A percentile compares a stretch with the other conserved stretches of the same genome.
Conservation (phyloP, 2,113 vertebrate species). For the Oophaga pumilio region DNA sequence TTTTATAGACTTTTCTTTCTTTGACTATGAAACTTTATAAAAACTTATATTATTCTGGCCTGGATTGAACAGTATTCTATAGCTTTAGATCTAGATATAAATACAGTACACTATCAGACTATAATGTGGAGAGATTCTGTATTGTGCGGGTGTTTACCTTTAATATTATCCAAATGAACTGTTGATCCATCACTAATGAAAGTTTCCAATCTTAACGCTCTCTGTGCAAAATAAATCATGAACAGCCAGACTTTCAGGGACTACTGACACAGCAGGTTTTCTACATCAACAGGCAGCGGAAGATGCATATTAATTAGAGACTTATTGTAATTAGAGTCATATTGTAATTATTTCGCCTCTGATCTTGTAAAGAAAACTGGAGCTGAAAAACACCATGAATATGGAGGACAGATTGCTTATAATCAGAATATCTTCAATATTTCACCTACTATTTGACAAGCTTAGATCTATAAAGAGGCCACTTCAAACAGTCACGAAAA, state of each 20-base stretch:
- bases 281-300: slow-evolving; percentile 20
- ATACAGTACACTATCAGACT: not conserved
- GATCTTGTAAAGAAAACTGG: slow-evolving; percentile 2
- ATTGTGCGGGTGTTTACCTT: not conserved
- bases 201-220: slow-evolving; percentile 4
- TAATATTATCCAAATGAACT: slow-evolving; percentile 11
- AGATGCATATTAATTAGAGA: slow-evolving; percentile 24
- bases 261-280: slow-evolving; percentile 29
- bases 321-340: slow-evolving; percentile 14
- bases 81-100: not conserved
- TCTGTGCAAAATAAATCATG: not conserved
- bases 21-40: not conserved
- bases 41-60: not conserved
- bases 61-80: not conserved
- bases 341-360: slow-evolving; percentile 8
- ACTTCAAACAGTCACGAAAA: not conserved
- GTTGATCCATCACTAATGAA: slow-evolving; percentile 25
- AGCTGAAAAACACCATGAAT: not conserved
- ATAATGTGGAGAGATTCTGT: not conserved
- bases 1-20: not conserved
- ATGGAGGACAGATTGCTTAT: not conserved
- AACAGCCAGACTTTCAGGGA: slow-evolving; percentile 24
- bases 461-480: not conserved
- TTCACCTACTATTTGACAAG: not conserved
- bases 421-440: not conserved